Evolutionary conservation across 2,797 vertebrate genomes (phyloP), one percentile per base, ranked within the genome.

Genomic region (Pampus argenteus): DNA sequence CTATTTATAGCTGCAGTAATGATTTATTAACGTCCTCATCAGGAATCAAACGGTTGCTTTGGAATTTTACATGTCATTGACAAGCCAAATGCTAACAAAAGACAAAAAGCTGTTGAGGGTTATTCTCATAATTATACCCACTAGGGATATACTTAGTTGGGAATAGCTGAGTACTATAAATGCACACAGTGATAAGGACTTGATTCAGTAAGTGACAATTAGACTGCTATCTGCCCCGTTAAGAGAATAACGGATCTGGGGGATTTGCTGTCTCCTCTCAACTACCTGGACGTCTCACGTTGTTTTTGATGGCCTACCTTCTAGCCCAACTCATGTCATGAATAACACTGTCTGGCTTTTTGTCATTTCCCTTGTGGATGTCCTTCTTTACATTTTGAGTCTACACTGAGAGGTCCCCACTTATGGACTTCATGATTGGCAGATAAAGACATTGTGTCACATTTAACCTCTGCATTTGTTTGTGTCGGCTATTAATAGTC

Each of bases 1-100:
- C 90, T 93, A 94, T 93, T 94, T 93, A 87, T 92, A 94, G 89
- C 81, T 6, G 0, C 59, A 0, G 20, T 81, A 81, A 92, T 93
- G 79, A 92, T 91, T 92, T 91, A 94, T 93, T 92, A 86, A 93
- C 64, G n/a, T 71, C 70, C 68, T 92, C 87, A 87, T 93, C 91
- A 89, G 79, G 76, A 90, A 88, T 89, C 86, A 89, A 91, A 90
- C 14, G 61, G 38, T 68, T 59, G 82, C 86, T 78, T 81, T 85
- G 71, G 73, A 90, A 82, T 88, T 82, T 80, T 79, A 88, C 88
- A 90, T 90, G 79, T 81, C 86, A 86, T 62, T 82, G 88, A 91
- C 86, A 71, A 88, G 66, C 54, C 61, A 42, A 89, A 85, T 40
- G 57, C 73, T 82, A 79, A 74, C 69, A 82, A 82, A 78, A 64